phyloP scores from a whole-genome alignment of 2,888 invertebrate genomes.

The Meteorus colon region DNA sequence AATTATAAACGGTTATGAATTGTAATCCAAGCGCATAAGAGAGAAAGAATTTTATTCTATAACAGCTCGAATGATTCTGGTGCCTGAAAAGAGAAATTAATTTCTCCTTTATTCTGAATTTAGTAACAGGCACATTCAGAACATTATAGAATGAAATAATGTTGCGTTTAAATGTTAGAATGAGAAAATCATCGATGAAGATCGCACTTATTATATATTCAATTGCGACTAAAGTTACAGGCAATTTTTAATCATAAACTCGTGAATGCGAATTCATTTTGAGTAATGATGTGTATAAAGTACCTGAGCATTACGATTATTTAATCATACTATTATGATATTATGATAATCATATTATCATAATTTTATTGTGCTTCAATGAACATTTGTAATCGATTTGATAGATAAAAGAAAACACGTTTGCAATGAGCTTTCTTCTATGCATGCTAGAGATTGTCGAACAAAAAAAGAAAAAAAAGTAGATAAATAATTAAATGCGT shows the following conservation, averaged over 20 bases:
- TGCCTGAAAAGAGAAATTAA: background rate
- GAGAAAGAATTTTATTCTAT: background rate
- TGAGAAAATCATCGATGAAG: background rate
- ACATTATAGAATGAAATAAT: conserved; percentile 7
- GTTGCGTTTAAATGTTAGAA: background rate
- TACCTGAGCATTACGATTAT: conserved; percentile 64
- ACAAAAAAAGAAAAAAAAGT: background rate
- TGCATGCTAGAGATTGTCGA: background rate
- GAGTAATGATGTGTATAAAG: conserved; percentile 71
- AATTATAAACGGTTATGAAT: background rate
- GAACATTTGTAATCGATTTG: conserved; percentile 11
- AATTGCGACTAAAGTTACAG: background rate
- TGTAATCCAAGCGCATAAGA: conserved; percentile 14
- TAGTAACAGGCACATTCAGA: background rate
- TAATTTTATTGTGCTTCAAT: conserved; percentile 4
- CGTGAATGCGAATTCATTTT: conserved; percentile 51
- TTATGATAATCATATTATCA: conserved; percentile 10
- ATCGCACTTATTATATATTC: background rate
- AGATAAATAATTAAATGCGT: background rate
- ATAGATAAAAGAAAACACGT: conserved; percentile 19
- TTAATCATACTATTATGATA: conserved; percentile 21
- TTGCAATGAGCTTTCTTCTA: conserved; percentile 8
- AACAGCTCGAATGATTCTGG: background rate
- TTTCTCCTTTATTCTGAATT: background rate
- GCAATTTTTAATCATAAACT: background rate